A percentile compares a stretch with the other conserved stretches of the same genome.
Conservation (phyloP, 2,113 vertebrate genomes). For the Poeciliopsis turrubarensis region DNA sequence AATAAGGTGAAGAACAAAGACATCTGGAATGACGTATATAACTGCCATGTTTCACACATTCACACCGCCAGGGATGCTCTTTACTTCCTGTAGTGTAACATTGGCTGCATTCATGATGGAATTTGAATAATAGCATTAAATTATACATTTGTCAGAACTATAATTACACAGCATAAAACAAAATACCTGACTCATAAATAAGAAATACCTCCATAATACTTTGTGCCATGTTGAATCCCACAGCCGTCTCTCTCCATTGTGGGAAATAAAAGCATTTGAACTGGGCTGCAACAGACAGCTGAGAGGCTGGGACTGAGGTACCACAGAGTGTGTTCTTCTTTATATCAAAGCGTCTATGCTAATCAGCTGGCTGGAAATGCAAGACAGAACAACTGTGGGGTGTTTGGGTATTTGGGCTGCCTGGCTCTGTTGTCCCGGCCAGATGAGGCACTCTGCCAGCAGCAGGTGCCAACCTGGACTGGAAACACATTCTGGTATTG, state of each 20-base stretch:
- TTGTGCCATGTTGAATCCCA: slow-evolving; percentile 19
- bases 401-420: slow-evolving; percentile 65
- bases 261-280: slow-evolving; percentile 52
- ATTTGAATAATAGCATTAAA: background rate
- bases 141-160: background rate
- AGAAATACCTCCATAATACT: slow-evolving; percentile 30
- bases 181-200: background rate
- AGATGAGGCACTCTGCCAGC: slow-evolving; percentile 59
- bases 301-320: slow-evolving; percentile 38
- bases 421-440: slow-evolving; percentile 42
- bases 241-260: slow-evolving; percentile 20
- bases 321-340: slow-evolving; percentile 48
- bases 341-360: slow-evolving; percentile 70
- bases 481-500: slow-evolving; percentile 27
- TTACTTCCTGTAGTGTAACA: background rate
- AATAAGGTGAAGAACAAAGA: too few relatives aligned
- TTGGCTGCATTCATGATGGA: background rate
- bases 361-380: slow-evolving; percentile 67
- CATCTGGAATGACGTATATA: too few relatives aligned
- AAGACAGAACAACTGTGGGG: slow-evolving; percentile 54
- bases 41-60: too few relatives aligned
- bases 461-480: slow-evolving; percentile 44
- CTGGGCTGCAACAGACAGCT: slow-evolving; percentile 29
- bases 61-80: too few relatives aligned
- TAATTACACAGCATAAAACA: background rate